These are phyloP conservation scores for Trematomus bernacchii DNA, from an alignment of 2,797 vertebrate species.

Conservation along the genomic window DNA sequence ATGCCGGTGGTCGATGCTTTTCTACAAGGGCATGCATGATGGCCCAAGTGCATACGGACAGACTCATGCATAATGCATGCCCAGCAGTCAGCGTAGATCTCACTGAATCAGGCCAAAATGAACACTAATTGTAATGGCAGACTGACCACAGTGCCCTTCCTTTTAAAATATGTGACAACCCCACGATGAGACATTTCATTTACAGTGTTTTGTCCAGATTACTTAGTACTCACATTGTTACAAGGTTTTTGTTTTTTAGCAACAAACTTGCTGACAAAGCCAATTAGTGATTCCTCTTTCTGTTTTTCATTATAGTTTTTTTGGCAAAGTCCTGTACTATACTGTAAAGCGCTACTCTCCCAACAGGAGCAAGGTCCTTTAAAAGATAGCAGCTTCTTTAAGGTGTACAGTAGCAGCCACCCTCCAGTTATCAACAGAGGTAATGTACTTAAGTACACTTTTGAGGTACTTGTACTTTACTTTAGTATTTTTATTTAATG, in stretches of 20 bases:
- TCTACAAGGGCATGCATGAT: conserved; percentile 91
- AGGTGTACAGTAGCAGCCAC: not conserved
- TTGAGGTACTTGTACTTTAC: too few relatives aligned
- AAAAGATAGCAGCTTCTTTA: not conserved
- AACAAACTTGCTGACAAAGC: conserved; percentile 23
- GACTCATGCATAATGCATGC: conserved; percentile 95
- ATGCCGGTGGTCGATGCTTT: conserved; percentile 74
- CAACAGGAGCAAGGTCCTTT: not conserved
- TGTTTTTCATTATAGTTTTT: not conserved
- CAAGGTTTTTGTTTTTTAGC: conserved; percentile 45
- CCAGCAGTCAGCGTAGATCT: conserved; percentile 89
- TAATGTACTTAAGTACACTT: too few relatives aligned
- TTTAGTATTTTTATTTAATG: too few relatives aligned
- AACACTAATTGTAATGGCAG: conserved; percentile 92
- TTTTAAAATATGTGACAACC: conserved; percentile 62
- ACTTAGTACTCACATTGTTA: conserved; percentile 42
- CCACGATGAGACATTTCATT: conserved; percentile 35
- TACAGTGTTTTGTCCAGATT: conserved; percentile 45
- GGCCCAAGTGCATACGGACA: conserved; percentile 94
- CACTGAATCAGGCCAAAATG: conserved; percentile 85
- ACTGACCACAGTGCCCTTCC: conserved; percentile 81
- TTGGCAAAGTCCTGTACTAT: conserved; percentile 7
- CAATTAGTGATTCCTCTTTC: conserved; percentile 22
- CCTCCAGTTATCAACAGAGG: not conserved
- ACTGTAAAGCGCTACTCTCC: not conserved